Percentiles rank a stretch among this genome's conserved stretches.
These are phyloP conservation scores for Saccostrea echinata DNA, from an alignment of 1,140 invertebrate species.

Conservation along the genomic window DNA sequence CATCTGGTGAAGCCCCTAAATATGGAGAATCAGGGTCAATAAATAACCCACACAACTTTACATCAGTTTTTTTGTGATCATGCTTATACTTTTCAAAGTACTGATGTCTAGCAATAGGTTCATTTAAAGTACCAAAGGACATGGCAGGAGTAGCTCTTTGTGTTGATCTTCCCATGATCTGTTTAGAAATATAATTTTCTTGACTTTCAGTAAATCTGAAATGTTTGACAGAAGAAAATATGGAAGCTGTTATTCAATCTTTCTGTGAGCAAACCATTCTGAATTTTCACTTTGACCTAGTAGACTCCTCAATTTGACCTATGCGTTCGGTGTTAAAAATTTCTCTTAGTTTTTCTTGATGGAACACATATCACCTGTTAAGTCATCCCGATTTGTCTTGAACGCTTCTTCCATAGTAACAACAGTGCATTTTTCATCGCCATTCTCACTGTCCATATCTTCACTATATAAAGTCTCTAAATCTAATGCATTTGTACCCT, in stretches of 20 bases:
- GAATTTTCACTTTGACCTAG: constrained; percentile 37
- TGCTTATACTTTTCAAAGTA: background rate
- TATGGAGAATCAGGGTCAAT: background rate
- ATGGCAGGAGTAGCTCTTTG: background rate
- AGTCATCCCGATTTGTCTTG: background rate
- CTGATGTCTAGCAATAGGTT: constrained; percentile 26
- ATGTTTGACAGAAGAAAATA: constrained; percentile 2
- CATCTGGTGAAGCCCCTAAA: constrained; percentile 47
- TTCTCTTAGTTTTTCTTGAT: background rate
- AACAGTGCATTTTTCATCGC: background rate
- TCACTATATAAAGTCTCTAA: constrained; percentile 1
- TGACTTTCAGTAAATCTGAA: constrained; percentile 4
- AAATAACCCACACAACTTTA: background rate
- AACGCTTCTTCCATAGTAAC: background rate
- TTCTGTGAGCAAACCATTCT: constrained; percentile 35
- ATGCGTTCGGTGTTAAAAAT: constrained; percentile 5
- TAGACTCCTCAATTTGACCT: constrained; percentile 3
- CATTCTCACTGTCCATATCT: background rate
- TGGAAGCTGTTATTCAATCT: constrained; percentile 25
- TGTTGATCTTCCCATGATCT: background rate
- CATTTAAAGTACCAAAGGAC: constrained; percentile 34
- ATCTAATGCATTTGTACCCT: constrained; percentile 25
- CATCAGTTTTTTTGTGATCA: constrained; percentile 19
- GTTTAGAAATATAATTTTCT: constrained; percentile 49
- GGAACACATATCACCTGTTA: background rate